These are phyloP conservation scores for Antigone vipio DNA, from an alignment of 2,113 vertebrate genomes.

Conservation along the genomic window DNA sequence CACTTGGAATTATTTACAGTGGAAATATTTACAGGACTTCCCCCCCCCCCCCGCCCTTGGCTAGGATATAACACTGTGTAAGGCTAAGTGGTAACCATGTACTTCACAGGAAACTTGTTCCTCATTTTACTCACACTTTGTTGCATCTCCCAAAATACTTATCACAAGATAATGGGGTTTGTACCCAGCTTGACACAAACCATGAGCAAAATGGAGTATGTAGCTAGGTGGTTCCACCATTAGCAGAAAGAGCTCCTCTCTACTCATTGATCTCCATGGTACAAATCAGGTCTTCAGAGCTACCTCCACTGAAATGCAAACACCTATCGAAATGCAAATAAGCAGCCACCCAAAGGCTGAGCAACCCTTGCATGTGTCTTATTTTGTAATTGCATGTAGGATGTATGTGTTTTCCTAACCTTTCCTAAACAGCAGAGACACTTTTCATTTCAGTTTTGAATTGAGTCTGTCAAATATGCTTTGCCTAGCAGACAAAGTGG, in stretches of 20 bases:
- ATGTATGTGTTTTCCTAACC: background rate
- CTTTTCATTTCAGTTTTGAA: background rate
- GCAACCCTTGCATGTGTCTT: background rate
- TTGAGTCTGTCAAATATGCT: background rate
- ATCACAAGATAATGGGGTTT: background rate
- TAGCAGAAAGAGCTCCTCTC: background rate
- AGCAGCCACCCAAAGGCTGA: background rate
- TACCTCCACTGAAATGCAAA: background rate
- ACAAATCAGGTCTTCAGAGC: background rate
- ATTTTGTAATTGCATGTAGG: background rate
- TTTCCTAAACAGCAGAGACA: background rate
- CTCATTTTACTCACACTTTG: background rate
- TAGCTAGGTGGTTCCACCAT: fast-evolving
- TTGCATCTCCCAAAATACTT: background rate
- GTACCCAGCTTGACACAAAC: background rate
- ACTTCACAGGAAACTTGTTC: background rate
- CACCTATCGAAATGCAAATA: background rate
- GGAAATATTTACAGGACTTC: background rate
- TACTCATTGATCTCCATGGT: fast-evolving
- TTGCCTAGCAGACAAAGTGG: background rate
- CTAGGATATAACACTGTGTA: background rate
- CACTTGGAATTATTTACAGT: background rate
- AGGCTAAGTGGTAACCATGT: background rate
- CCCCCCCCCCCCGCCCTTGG: too few relatives aligned
- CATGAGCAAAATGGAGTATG: background rate